Percentiles rank a stretch among this genome's conserved stretches.
phyloP scores from a whole-genome alignment of 2,797 vertebrate species.

The Lepilemur septentrionalis region DNA sequence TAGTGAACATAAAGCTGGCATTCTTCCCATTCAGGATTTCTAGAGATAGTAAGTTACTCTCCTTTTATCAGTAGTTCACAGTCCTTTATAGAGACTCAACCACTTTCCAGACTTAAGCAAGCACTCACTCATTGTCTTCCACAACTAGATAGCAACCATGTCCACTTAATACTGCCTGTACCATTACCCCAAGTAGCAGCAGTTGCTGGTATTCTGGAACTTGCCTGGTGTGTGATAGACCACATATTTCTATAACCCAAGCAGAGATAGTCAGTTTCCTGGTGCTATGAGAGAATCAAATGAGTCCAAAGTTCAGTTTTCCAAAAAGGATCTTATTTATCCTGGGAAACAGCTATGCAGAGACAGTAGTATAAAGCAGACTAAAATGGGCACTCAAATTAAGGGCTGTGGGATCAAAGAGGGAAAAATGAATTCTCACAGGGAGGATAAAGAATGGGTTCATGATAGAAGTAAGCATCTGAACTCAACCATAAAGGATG shows the following conservation, averaged over 20 bases:
- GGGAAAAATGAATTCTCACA: background rate
- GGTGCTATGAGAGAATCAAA: background rate
- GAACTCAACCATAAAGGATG: background rate
- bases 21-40: background rate
- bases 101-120: background rate
- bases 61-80: background rate
- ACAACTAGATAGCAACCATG: background rate
- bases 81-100: background rate
- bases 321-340: background rate
- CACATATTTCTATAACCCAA: background rate
- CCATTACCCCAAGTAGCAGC: background rate
- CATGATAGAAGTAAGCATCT: background rate
- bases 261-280: background rate
- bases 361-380: background rate
- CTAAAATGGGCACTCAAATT: background rate
- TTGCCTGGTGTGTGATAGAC: background rate
- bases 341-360: background rate
- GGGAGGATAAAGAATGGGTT: background rate
- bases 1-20: background rate
- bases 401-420: background rate
- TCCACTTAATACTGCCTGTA: background rate
- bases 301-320: background rate
- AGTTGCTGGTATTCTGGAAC: background rate
- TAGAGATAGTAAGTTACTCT: background rate
- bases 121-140: background rate